Conservation (phyloP, 2,888 invertebrate species). For the Pteria penguin region DNA sequence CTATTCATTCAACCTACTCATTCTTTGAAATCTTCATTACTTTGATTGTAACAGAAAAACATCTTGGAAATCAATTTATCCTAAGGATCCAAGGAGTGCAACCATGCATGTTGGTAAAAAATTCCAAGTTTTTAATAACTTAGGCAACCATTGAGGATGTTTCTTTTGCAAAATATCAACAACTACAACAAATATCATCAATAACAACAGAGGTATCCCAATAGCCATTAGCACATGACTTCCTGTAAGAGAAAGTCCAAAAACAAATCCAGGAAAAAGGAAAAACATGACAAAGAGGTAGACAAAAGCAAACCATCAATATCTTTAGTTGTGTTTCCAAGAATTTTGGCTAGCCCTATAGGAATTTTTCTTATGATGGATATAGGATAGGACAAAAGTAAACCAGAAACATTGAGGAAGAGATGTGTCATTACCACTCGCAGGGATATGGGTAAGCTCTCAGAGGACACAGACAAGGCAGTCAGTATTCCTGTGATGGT, state of each 20-base stretch:
- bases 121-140: slow-evolving; percentile 71
- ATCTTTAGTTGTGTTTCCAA: slow-evolving; percentile 82
- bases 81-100: slow-evolving; percentile 71
- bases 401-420: slow-evolving; percentile 83
- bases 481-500: slow-evolving; percentile 83
- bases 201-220: slow-evolving; percentile 61
- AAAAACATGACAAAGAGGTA: slow-evolving; percentile 79
- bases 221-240: slow-evolving; percentile 61
- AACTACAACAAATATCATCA: slow-evolving; percentile 66
- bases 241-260: slow-evolving; percentile 73
- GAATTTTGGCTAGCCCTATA: slow-evolving; percentile 80
- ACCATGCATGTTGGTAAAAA: slow-evolving; percentile 72
- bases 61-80: too few relatives aligned
- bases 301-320: slow-evolving; percentile 83
- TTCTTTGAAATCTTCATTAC: too few relatives aligned
- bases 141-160: slow-evolving; percentile 66
- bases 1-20: too few relatives aligned
- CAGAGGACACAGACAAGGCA: slow-evolving; percentile 79
- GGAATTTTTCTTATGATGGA: slow-evolving; percentile 81
- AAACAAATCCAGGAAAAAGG: slow-evolving; percentile 71
- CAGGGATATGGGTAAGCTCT: slow-evolving; percentile 69
- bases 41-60: too few relatives aligned
- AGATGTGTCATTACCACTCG: slow-evolving; percentile 83
- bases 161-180: slow-evolving; percentile 73
- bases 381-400: slow-evolving; percentile 82